Evolutionary conservation across 2,888 invertebrate species (phyloP).

Genomic region (Atrina japonica): DNA sequence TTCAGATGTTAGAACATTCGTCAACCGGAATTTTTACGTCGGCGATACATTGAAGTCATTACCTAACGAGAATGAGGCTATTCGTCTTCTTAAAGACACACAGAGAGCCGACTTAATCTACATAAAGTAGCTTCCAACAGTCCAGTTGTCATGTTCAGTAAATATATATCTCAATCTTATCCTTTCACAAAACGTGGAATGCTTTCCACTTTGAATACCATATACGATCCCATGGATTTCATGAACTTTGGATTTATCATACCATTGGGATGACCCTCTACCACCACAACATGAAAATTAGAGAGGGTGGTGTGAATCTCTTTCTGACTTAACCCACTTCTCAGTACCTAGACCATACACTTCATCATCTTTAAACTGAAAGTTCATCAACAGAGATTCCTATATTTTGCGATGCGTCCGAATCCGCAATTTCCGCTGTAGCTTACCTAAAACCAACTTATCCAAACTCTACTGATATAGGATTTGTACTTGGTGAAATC

Average conservation of each 20-base stretch:
- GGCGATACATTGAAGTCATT: conserved; percentile 51
- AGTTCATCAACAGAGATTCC: conserved; percentile 26
- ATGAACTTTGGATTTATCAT: conserved; percentile 27
- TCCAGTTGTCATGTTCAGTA: conserved; percentile 46
- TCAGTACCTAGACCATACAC: conserved; percentile 28
- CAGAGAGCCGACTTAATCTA: conserved; percentile 46
- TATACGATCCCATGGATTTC: conserved; percentile 54
- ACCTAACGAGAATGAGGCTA: conserved; percentile 31
- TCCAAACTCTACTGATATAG: too few species aligned
- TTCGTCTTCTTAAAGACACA: conserved; percentile 38
- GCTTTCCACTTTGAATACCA: conserved; percentile 51
- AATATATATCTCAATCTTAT: too few species aligned
- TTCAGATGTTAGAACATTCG: conserved; percentile 29
- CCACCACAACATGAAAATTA: conserved; percentile 32
- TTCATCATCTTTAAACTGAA: not conserved
- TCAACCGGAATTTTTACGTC: conserved; percentile 52
- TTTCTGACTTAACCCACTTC: conserved; percentile 25
- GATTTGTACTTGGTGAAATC: conserved; percentile 56
- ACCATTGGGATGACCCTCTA: conserved; percentile 52
- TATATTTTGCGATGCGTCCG: conserved; percentile 56
- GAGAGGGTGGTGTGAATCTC: conserved; percentile 43
- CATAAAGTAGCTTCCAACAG: conserved; percentile 57
- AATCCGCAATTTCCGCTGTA: too few species aligned
- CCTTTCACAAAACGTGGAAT: conserved; percentile 48
- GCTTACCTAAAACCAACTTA: too few species aligned